Evolutionary conservation across 2,888 invertebrate species (phyloP).

Genomic region (Leptopilina myrica): DNA sequence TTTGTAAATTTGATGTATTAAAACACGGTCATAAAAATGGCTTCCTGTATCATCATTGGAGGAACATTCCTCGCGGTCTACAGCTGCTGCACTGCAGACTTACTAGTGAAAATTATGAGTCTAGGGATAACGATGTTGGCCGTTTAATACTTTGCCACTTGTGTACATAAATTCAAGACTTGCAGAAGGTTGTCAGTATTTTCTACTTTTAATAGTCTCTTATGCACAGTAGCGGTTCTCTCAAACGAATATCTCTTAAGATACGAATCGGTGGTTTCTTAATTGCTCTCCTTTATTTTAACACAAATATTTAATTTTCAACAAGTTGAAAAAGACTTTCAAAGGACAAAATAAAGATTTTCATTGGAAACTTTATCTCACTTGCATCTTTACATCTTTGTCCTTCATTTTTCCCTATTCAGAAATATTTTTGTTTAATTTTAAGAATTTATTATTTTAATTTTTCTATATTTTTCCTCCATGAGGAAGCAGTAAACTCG

Average conservation of each 20-base stretch:
- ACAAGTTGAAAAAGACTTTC: not conserved
- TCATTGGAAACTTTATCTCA: not conserved
- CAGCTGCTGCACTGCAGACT: constrained; percentile 29
- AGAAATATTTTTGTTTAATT: not conserved
- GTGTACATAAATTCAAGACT: constrained; percentile 33
- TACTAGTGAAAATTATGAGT: constrained; percentile 30
- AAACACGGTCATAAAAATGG: constrained; percentile 15
- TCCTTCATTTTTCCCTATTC: too few species aligned
- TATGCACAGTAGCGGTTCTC: constrained; percentile 22
- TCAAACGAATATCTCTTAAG: constrained; percentile 28
- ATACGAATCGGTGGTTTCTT: constrained; percentile 16
- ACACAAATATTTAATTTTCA: constrained; percentile 5
- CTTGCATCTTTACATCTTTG: not conserved
- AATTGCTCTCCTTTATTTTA: constrained; percentile 25
- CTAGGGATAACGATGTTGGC: constrained; percentile 36
- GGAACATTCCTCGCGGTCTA: constrained; percentile 34
- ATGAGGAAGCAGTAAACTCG: not conserved
- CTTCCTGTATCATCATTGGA: constrained; percentile 23
- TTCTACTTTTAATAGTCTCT: constrained; percentile 6
- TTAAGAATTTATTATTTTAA: not conserved
- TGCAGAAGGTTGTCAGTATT: constrained; percentile 22
- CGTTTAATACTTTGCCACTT: constrained; percentile 35
- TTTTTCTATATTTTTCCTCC: not conserved
- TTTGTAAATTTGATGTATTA: constrained; percentile 31
- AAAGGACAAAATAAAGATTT: not conserved